Conservation (phyloP, 2,797 vertebrate species). For the Rhinatrema bivittatum region DNA sequence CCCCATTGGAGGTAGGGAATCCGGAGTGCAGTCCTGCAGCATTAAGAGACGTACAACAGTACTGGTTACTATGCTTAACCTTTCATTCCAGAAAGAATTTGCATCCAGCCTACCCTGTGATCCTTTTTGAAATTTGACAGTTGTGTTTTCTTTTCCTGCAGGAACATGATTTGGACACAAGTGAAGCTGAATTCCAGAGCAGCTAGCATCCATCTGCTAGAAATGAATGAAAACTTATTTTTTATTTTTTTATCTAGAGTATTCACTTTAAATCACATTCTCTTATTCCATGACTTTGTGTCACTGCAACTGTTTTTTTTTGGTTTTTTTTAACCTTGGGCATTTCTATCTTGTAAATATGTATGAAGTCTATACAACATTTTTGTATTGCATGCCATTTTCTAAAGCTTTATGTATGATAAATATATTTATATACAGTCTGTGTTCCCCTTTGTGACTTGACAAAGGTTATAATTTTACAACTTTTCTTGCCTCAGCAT, state of each 20-base stretch:
- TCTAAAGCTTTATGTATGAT: conserved; percentile 18
- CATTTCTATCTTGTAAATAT: conserved; percentile 1
- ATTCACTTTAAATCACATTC: conserved; percentile 3
- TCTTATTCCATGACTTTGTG: too few species aligned
- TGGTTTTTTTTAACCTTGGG: conserved; percentile 3
- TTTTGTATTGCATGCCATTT: too few species aligned
- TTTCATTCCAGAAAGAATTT: too few species aligned
- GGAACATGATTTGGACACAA: conserved; percentile 76
- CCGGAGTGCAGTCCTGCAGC: too few species aligned
- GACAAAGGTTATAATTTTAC: conserved; percentile 34
- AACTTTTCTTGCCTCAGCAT: conserved; percentile 4
- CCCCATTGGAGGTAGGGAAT: too few species aligned
- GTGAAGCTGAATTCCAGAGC: conserved; percentile 57
- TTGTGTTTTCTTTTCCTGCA: conserved; percentile 29
- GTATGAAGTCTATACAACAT: conserved; percentile 7
- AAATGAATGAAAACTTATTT: conserved; percentile 8
- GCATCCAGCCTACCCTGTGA: too few species aligned
- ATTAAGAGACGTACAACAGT: too few species aligned
- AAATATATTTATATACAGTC: conserved; percentile 24
- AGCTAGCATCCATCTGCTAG: conserved; percentile 13
- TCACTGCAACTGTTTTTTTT: conserved; percentile 13
- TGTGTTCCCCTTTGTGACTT: conserved; percentile 30
- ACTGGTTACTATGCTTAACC: too few species aligned
- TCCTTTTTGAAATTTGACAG: too few species aligned
- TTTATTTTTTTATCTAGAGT: neutral